Base-by-base conservation (phyloP, 2,888 invertebrate species). In the Malachius bipustulatus region DNA sequence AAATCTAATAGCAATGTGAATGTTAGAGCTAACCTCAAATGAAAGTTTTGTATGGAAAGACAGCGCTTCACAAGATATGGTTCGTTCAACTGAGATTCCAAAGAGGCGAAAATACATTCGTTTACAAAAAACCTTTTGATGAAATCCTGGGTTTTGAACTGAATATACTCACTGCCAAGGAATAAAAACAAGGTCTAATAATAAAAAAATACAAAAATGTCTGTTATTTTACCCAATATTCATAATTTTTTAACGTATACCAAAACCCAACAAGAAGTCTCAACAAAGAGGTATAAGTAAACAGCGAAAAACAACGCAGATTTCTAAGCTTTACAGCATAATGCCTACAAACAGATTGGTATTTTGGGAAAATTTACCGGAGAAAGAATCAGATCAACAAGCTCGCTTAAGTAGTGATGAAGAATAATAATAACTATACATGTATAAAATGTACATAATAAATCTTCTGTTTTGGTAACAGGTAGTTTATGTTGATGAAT, bases 1-100 rank as follows among this genome's bases (percentile, higher is more conserved):
- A 19, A 19, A 19, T 6, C n/a, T 12, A 33, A 33, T 33, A 19
- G 24, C 24, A 19, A 19, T 19, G 24, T 19, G n/a, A 19, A 19
- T 19, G 24, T 19, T 19, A 19, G 24, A 19, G 24, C 24, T 19
- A 19, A 19, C 24, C n/a, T 19, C 24, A 19, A 19, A 19, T 19
- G n/a, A 19, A 19, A n/a, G n/a, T n/a, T n/a, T n/a, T 19, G 24
- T 8, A 19, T 6, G n/a, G n/a, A 19, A 19, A 8, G 6, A 19
- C n/a, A 19, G 24, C n/a, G n/a, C n/a, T n/a, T n/a, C n/a, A n/a
- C n/a, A n/a, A 19, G 24, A 19, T 19, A 19, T 19, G 24, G 24
- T 19, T 19, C 24, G n/a, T n/a, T n/a, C n/a, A n/a, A n/a, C n/a
- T n/a, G n/a, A n/a, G n/a, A n/a, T n/a, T n/a, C n/a, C n/a, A n/a